Evolutionary conservation across 1,140 invertebrate genomes (phyloP).

Genomic region (Colletes latitarsis): DNA sequence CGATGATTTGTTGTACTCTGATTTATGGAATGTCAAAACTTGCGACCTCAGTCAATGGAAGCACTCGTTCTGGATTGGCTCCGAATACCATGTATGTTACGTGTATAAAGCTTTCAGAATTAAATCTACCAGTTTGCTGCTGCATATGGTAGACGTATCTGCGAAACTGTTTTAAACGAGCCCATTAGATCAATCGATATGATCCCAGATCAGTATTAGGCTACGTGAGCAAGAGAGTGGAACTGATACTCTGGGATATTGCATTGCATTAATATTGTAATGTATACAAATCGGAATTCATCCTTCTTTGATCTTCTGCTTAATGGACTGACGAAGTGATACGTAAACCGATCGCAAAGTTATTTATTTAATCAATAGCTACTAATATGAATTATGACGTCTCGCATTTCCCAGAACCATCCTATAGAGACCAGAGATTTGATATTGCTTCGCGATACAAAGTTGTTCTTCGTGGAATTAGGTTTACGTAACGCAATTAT

Average conservation of each 20-base stretch:
- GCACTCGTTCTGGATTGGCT: no score
- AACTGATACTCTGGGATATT: background rate
- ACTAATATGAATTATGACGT: no score
- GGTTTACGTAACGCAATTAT: no score
- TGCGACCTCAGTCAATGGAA: no score
- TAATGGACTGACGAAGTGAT: no score
- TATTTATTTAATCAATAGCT: background rate
- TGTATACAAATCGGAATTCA: slow-evolving; percentile 5
- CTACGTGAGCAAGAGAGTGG: background rate
- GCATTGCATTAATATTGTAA: slow-evolving; percentile 10
- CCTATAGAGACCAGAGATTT: no score
- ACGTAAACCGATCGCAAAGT: background rate
- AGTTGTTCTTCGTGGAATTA: no score
- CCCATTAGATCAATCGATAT: slow-evolving; percentile 27
- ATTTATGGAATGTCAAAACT: no score
- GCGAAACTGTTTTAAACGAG: slow-evolving; percentile 17
- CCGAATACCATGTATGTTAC: background rate
- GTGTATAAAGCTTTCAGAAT: no score
- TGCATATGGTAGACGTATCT: background rate
- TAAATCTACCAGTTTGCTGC: background rate
- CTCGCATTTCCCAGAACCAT: no score
- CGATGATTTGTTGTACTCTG: no score
- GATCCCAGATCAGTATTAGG: slow-evolving; percentile 10
- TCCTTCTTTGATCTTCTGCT: background rate
- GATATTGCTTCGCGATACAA: no score